phyloP scores from a whole-genome alignment of 2,797 vertebrate genomes.

The Botia almorhae region DNA sequence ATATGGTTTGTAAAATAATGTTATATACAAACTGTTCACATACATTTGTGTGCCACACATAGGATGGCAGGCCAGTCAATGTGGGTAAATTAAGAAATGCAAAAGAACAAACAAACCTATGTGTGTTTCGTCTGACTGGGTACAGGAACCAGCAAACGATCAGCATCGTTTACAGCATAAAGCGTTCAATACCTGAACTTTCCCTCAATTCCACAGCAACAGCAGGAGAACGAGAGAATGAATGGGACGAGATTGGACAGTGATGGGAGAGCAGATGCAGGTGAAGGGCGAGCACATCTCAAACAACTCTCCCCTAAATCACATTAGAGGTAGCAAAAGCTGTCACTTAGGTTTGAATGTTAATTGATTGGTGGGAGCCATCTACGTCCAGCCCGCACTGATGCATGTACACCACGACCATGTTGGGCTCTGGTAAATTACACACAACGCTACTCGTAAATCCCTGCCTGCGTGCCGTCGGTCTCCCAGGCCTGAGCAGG shows the following conservation, averaged over 20 bases:
- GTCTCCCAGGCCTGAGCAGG: conserved; percentile 46
- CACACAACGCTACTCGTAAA: conserved; percentile 62
- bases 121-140: background rate
- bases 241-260: conserved; percentile 28
- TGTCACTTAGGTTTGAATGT: conserved; percentile 54
- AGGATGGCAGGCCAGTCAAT: no score
- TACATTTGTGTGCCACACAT: no score
- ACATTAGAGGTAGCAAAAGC: conserved; percentile 49
- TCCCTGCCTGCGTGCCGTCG: conserved; percentile 38
- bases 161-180: background rate
- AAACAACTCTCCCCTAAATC: conserved; percentile 49
- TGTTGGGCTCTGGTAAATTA: conserved; percentile 63
- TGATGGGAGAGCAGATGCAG: conserved; percentile 21
- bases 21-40: background rate
- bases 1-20: no score
- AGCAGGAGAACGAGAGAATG: conserved; percentile 7
- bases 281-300: conserved; percentile 43
- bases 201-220: conserved; percentile 22
- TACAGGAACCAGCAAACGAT: background rate
- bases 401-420: conserved; percentile 57
- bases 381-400: conserved; percentile 48
- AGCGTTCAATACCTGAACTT: conserved; percentile 5
- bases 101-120: background rate
- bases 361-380: conserved; percentile 64
- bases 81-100: background rate